A percentile compares a stretch with the other conserved stretches of the same genome.
phyloP scores from a whole-genome alignment of 1,140 invertebrate species.

The Eubasilissa regina region DNA sequence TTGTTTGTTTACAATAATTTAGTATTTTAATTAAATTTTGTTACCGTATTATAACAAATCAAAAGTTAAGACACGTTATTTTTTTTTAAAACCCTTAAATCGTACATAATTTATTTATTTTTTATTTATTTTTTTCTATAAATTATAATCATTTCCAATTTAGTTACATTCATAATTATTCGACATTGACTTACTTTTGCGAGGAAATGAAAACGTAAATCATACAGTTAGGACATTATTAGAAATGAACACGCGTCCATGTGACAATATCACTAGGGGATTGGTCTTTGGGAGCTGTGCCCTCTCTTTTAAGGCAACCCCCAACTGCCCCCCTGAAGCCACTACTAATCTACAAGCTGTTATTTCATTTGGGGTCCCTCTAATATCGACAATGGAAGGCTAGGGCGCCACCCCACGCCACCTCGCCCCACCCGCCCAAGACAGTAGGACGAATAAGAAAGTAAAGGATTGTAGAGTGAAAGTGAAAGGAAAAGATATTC shows the following conservation, averaged over 20 bases:
- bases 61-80: too few species aligned
- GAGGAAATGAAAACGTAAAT: constrained; percentile 34
- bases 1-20: too few species aligned
- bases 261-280: constrained; percentile 17
- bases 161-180: too few species aligned
- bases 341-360: constrained; percentile 56
- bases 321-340: constrained; percentile 35
- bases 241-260: constrained; percentile 35
- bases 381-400: constrained; percentile 57
- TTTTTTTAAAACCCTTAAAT: too few species aligned
- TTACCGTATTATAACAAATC: too few species aligned
- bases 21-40: too few species aligned
- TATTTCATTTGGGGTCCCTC: constrained; percentile 56
- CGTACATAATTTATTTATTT: too few species aligned
- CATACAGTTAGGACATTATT: constrained; percentile 36
- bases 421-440: too few species aligned
- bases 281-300: neutral
- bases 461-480: constrained; percentile 26
- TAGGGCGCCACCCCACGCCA: constrained; percentile 9
- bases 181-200: too few species aligned
- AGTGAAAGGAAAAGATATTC: neutral
- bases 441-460: constrained; percentile 26
- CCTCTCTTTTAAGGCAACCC: neutral
- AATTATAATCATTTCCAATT: too few species aligned
- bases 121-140: too few species aligned